A percentile compares a stretch with the other conserved stretches of the same genome.
phyloP scores from a whole-genome alignment of 2,797 vertebrate genomes.

The Tinamus major region DNA sequence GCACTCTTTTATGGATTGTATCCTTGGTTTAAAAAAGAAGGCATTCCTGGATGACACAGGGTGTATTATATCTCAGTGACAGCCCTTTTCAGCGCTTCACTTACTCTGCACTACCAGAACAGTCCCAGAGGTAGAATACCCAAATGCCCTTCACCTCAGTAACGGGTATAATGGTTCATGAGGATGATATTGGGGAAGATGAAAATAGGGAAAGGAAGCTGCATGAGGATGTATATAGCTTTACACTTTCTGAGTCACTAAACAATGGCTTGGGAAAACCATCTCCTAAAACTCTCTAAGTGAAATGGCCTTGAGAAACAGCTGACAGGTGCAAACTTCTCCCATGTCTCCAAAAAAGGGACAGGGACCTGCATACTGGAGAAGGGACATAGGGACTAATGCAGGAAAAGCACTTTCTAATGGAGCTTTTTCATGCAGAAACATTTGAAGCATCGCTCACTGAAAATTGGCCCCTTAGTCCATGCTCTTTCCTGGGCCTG shows the following conservation, averaged over 20 bases:
- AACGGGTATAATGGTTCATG: not conserved
- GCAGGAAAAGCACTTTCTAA: not conserved
- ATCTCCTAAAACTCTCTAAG: not conserved
- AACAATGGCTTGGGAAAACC: not conserved
- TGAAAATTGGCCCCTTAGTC: not conserved
- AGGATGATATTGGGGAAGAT: not conserved
- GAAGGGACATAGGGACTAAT: not conserved
- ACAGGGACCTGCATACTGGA: not conserved
- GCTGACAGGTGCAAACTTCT: not conserved
- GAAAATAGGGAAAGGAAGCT: not conserved
- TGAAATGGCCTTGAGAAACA: not conserved
- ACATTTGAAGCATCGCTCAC: not conserved
- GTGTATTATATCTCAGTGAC: not conserved
- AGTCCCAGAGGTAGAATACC: too few species aligned
- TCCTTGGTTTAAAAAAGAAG: not conserved
- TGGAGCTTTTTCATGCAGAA: not conserved
- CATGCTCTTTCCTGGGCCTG: not conserved
- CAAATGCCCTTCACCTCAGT: not conserved
- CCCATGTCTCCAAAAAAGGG: not conserved
- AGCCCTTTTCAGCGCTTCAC: not conserved
- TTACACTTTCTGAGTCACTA: not conserved
- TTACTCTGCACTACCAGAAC: not conserved
- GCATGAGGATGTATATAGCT: not conserved
- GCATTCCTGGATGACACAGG: not conserved
- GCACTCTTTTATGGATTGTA: not conserved